Base-by-base conservation (phyloP, 2,113 vertebrate genomes). In the Salvator merianae region DNA sequence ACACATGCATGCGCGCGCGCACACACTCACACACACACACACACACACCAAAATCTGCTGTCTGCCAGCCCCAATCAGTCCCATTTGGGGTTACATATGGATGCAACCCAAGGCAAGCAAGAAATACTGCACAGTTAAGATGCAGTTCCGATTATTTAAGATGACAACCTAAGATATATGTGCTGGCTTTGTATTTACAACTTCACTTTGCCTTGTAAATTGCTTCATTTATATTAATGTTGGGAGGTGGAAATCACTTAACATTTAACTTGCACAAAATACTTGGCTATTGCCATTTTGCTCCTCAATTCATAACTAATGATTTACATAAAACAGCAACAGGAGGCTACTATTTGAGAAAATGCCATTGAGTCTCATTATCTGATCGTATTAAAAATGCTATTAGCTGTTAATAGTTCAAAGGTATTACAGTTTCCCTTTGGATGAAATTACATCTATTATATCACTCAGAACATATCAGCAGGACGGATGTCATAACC, bases 161-260 rank as follows among this genome's bases (percentile, higher is more conserved):
- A n/a, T 83, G 75, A 70, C 86, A 36, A 50, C 78, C 76, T 38
- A 69, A 73, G 47, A 62, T 82, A 84, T 81, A 82, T 79, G 8
- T 13, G 5, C 70, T 63, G 43, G 63, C 30, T 40, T 88, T 85
- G 32, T 82, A 76, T 87, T 90, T 87, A 69, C 30, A 89, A 34
- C 20, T 43, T 83, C 66, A 50, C 14, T 75, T 75, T 83, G 22
- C 34, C 43, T 76, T 88, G 18, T 87, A 86, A 88, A 90, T 92
- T 86, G 7, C 81, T 87, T 53, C 53, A 77, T 90, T 91, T 90
- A 84, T 72, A 89, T 74, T 89, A 92, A 90, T 32, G 91, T 28
- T 24, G 40, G 68, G 22, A 24, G 47, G 32, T 8, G 87, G 81
- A 88, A 68, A 47, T 76, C 79, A 53, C 24, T 89, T 85, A 53